phyloP scores from a whole-genome alignment of 2,113 vertebrate genomes.

The Sinocyclocheilus maitianheensis region DNA sequence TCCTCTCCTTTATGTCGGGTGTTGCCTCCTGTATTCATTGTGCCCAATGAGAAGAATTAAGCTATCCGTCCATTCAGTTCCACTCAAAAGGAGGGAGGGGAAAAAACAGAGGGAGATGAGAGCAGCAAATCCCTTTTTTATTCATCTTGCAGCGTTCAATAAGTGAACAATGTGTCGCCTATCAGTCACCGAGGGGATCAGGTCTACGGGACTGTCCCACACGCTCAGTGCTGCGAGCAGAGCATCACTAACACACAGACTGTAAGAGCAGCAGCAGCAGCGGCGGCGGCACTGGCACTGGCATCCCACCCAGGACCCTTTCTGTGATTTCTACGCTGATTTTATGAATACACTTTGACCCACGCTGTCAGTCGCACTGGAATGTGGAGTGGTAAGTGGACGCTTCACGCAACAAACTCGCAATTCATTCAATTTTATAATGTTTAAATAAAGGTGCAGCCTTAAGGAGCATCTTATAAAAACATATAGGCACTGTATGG shows the following conservation, averaged over 20 bases:
- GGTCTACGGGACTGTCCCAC: slow-evolving; percentile 80
- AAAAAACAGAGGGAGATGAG: slow-evolving; percentile 82
- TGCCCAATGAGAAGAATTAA: slow-evolving; percentile 83
- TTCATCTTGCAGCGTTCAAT: slow-evolving; percentile 86
- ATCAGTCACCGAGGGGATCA: slow-evolving; percentile 83
- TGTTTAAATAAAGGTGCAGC: not conserved
- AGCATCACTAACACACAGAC: slow-evolving; percentile 77
- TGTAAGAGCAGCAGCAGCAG: slow-evolving; percentile 63
- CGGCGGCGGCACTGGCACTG: slow-evolving; percentile 54
- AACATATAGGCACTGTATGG: not conserved
- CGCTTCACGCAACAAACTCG: slow-evolving; percentile 19
- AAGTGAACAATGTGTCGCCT: slow-evolving; percentile 89
- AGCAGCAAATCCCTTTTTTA: slow-evolving; percentile 87
- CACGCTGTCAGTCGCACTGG: slow-evolving; percentile 54
- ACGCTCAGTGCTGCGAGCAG: slow-evolving; percentile 76
- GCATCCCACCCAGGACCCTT: slow-evolving; percentile 69
- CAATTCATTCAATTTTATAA: not conserved
- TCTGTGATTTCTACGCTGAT: slow-evolving; percentile 48
- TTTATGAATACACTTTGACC: slow-evolving; percentile 30
- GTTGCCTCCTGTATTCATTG: slow-evolving; percentile 78
- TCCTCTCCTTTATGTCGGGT: slow-evolving; percentile 66
- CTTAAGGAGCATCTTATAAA: not conserved
- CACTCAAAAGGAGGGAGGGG: slow-evolving; percentile 75
- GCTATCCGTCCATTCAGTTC: slow-evolving; percentile 82
- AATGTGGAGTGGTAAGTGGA: slow-evolving; percentile 69